phyloP scores from a whole-genome alignment of 2,888 invertebrate species.

The Helicoverpa assulta region DNA sequence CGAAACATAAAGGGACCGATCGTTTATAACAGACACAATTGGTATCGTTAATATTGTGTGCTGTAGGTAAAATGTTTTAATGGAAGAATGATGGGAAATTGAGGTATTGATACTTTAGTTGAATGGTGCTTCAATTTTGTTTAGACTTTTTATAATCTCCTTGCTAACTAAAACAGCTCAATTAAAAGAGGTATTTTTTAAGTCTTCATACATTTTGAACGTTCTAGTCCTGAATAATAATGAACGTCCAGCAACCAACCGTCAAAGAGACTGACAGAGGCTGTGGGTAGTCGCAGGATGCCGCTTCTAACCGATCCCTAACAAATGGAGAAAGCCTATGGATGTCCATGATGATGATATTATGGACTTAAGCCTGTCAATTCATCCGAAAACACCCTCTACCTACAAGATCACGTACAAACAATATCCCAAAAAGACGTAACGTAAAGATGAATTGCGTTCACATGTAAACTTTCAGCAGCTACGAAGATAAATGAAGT shows the following conservation, averaged over 20 bases:
- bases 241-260: no score
- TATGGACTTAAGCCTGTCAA: no score
- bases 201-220: no score
- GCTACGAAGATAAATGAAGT: conserved; percentile 68
- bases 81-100: conserved; percentile 12
- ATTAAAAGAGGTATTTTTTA: no score
- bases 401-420: conserved; percentile 5
- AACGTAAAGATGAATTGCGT: conserved; percentile 53
- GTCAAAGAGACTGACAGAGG: no score
- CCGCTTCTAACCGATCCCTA: no score
- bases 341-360: no score
- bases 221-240: no score
- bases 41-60: conserved; percentile 44
- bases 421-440: conserved; percentile 34
- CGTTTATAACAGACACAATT: conserved; percentile 63
- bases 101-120: background rate
- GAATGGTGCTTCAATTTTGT: background rate
- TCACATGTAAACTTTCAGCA: conserved; percentile 64
- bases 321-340: no score
- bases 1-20: conserved; percentile 59
- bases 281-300: no score
- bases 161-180: no score
- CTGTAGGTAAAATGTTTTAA: conserved; percentile 42
- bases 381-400: conserved; percentile 25
- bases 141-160: background rate